These are phyloP conservation scores for Eustalomyia histrio DNA, from an alignment of 2,888 invertebrate genomes.

Conservation along the genomic window DNA sequence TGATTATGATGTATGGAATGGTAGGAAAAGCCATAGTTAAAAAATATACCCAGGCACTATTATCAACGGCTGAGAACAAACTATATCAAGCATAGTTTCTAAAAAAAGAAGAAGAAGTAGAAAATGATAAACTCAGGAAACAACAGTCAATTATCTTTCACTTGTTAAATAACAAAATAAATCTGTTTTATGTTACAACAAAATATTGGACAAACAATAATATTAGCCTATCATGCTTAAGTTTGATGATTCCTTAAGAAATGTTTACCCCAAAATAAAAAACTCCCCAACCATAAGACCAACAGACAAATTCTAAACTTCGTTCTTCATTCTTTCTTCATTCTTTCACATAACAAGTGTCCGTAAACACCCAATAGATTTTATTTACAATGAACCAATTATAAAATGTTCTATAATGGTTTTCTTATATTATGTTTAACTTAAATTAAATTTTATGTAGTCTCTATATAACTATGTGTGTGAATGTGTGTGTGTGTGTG, in stretches of 20 bases:
- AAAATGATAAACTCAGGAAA: constrained; percentile 24
- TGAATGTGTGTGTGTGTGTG: constrained; percentile 11
- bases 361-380: constrained; percentile 38
- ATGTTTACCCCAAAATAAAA: constrained; percentile 1
- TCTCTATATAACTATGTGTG: constrained; percentile 1
- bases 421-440: constrained; percentile 7
- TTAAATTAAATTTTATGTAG: constrained; percentile 1
- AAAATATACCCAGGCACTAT: constrained; percentile 24
- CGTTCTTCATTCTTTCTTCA: background rate
- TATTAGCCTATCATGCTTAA: constrained; percentile 32
- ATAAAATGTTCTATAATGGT: constrained; percentile 33
- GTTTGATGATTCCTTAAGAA: constrained; percentile 3
- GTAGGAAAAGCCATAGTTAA: constrained; percentile 3
- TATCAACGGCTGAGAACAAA: constrained; percentile 38
- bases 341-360: constrained; percentile 1
- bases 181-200: constrained; percentile 52
- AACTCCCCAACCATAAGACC: background rate
- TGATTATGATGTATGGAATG: constrained; percentile 39
- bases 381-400: constrained; percentile 30
- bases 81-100: constrained; percentile 10
- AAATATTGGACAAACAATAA: constrained; percentile 39
- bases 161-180: constrained; percentile 55
- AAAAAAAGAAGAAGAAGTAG: background rate
- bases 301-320: background rate
- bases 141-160: constrained; percentile 60